Evolutionary conservation across 1,140 invertebrate species (phyloP).

Genomic region (Leptinotarsa defecta): DNA sequence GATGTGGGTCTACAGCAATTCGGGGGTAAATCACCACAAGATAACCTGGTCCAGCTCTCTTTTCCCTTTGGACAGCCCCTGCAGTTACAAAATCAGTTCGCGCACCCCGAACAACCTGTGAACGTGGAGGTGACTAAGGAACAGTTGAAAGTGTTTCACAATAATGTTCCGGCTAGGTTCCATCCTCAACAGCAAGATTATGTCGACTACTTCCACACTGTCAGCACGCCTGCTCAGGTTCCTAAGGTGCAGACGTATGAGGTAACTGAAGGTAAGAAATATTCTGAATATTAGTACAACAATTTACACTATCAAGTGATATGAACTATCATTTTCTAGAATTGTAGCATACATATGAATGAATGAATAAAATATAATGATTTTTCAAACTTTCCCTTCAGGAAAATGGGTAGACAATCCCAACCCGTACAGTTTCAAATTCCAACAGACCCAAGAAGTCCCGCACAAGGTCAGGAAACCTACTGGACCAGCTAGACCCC

Average conservation of each 20-base stretch:
- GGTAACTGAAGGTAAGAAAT: conserved; percentile 46
- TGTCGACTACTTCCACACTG: conserved; percentile 34
- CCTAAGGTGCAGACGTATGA: conserved; percentile 50
- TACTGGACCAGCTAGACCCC: conserved; percentile 14
- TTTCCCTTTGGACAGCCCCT: conserved; percentile 30
- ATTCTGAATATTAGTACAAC: too few species aligned
- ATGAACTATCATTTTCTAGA: too few species aligned
- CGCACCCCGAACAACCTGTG: conserved; percentile 35
- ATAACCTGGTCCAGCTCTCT: conserved; percentile 38
- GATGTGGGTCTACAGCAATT: neutral
- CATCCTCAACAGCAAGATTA: conserved; percentile 33
- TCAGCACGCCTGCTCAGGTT: conserved; percentile 31
- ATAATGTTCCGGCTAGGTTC: conserved; percentile 38
- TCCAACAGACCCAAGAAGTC: conserved; percentile 15
- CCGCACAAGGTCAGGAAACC: conserved; percentile 22
- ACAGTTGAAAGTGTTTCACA: conserved; percentile 50
- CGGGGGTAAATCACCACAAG: conserved; percentile 14
- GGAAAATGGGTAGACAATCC: conserved; percentile 47
- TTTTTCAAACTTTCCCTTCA: neutral
- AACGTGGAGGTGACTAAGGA: conserved; percentile 53
- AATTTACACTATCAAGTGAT: too few species aligned
- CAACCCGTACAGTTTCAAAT: conserved; percentile 36
- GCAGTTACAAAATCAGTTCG: conserved; percentile 17
- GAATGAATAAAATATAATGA: neutral
- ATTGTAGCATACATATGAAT: too few species aligned